phyloP scores from a whole-genome alignment of 2,888 invertebrate genomes.

The Temnothorax rugatulus region DNA sequence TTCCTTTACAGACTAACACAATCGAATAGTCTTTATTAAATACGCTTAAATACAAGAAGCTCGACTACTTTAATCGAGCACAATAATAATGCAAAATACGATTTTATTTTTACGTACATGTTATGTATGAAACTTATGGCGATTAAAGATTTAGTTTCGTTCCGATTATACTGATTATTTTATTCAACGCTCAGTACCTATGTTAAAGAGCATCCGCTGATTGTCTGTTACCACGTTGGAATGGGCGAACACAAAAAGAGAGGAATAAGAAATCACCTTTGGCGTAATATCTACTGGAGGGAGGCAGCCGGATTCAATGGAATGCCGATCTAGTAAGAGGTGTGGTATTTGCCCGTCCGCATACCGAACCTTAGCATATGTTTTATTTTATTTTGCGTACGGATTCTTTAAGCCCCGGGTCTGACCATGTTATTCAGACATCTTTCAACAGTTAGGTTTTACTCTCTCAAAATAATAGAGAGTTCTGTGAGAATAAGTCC shows the following conservation, averaged over 20 bases:
- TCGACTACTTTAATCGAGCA: not conserved
- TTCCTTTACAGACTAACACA: not conserved
- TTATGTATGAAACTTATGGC: not conserved
- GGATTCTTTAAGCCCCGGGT: slow-evolving; percentile 47
- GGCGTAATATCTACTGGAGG: slow-evolving; percentile 57
- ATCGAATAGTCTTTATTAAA: not conserved
- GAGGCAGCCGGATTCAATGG: slow-evolving; percentile 70
- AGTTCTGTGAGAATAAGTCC: not conserved
- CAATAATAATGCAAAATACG: too few relatives aligned
- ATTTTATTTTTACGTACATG: not conserved
- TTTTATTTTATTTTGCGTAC: slow-evolving; percentile 66
- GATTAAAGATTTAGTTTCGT: not conserved
- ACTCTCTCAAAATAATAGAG: not conserved
- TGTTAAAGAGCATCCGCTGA: not conserved
- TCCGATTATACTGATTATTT: not conserved
- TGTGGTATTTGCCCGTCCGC: slow-evolving; percentile 77
- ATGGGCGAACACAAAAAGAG: slow-evolving; percentile 53
- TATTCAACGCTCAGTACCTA: not conserved
- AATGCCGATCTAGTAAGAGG: slow-evolving; percentile 80
- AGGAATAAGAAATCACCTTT: slow-evolving; percentile 64
- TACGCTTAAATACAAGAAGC: not conserved
- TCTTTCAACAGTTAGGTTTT: slow-evolving; percentile 21
- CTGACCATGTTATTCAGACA: slow-evolving; percentile 41
- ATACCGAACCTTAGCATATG: slow-evolving; percentile 72
- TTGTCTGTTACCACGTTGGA: slow-evolving; percentile 14